A percentile compares a stretch with the other conserved stretches of the same genome.
These are phyloP conservation scores for Isichthys henryi DNA, from an alignment of 2,113 vertebrate species.

Conservation along the genomic window DNA sequence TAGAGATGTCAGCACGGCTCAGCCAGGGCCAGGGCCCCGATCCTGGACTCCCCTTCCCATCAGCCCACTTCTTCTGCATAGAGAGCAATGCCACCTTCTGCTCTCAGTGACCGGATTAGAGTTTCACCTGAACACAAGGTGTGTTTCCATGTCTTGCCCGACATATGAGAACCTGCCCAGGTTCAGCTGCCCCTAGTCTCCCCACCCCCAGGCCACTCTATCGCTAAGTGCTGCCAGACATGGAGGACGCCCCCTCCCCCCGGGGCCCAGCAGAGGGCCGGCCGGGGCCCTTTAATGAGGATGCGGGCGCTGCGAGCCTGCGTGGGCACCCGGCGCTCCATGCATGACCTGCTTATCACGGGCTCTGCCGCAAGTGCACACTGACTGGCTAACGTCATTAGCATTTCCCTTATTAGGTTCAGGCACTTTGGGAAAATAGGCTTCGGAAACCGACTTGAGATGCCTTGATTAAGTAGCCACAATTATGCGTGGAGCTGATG, in stretches of 20 bases:
- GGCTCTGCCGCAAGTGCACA: conserved; percentile 29
- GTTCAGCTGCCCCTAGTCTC: background rate
- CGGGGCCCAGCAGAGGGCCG: background rate
- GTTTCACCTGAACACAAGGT: background rate
- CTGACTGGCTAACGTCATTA: conserved; percentile 54
- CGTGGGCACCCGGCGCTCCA: conserved; percentile 42
- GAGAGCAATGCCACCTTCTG: conserved; percentile 33
- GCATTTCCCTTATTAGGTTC: conserved; percentile 51
- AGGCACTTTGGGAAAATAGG: conserved; percentile 48
- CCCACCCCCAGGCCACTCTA: background rate
- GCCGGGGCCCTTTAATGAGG: conserved; percentile 6
- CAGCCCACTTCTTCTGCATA: background rate
- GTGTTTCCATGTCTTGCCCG: background rate
- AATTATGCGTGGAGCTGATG: conserved; percentile 36
- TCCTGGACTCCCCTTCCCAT: background rate
- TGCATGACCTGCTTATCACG: conserved; percentile 37
- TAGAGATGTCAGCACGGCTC: conserved; percentile 46
- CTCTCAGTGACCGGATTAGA: background rate
- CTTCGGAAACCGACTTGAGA: conserved; percentile 40
- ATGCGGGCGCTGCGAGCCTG: conserved; percentile 46
- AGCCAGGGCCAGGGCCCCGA: conserved; percentile 24
- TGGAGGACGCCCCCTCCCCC: background rate
- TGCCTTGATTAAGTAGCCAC: conserved; percentile 40
- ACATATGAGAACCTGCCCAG: background rate
- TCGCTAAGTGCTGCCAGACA: background rate